phyloP scores from a whole-genome alignment of 2,797 vertebrate species.

The Pristis pectinata region DNA sequence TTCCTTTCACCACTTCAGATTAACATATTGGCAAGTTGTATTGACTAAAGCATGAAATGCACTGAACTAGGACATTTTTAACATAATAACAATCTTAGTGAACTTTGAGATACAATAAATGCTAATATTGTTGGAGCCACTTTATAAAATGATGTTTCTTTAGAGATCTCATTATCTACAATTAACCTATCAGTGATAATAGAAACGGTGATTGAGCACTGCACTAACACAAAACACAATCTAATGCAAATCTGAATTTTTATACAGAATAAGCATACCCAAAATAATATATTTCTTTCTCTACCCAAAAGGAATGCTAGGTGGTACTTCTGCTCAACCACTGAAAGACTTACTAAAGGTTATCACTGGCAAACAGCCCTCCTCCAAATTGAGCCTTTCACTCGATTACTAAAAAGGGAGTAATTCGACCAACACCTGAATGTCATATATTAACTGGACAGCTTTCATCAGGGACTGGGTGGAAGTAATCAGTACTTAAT shows the following conservation, averaged over 20 bases:
- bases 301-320: neutral
- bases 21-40: neutral
- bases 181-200: neutral
- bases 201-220: neutral
- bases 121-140: neutral
- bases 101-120: neutral
- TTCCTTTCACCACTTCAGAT: neutral
- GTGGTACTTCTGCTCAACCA: neutral
- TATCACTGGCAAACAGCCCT: conserved; percentile 22
- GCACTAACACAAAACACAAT: neutral
- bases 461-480: neutral
- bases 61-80: neutral
- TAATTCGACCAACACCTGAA: neutral
- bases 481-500: neutral
- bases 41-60: neutral
- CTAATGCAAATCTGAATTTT: neutral
- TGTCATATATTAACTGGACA: neutral
- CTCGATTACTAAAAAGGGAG: neutral
- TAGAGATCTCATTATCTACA: neutral
- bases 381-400: neutral
- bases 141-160: neutral
- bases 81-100: neutral
- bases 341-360: neutral
- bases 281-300: neutral
- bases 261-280: neutral